phyloP scores from a whole-genome alignment of 2,888 invertebrate genomes.

The Macrophya alboannulata region DNA sequence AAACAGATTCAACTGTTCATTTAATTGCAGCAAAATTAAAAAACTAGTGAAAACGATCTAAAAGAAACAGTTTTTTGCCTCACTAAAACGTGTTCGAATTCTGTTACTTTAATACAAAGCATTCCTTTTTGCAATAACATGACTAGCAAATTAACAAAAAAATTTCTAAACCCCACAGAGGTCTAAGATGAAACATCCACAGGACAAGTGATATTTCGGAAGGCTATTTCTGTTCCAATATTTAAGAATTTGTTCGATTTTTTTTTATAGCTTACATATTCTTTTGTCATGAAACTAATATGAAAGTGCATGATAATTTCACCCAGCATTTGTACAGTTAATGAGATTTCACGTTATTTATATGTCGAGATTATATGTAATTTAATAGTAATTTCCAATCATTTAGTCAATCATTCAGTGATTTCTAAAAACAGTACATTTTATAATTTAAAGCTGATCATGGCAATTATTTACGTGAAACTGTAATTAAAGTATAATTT shows the following conservation, averaged over 20 bases:
- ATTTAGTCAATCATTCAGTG: not conserved
- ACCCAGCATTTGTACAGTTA: slow-evolving; percentile 21
- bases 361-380: not conserved
- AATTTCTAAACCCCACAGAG: slow-evolving; percentile 51
- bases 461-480: not conserved
- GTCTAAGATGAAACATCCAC: slow-evolving; percentile 54
- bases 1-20: not conserved
- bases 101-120: slow-evolving; percentile 16
- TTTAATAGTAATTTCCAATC: not conserved
- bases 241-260: not conserved
- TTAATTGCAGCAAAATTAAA: not conserved
- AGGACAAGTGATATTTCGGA: slow-evolving; percentile 50
- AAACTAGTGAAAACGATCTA: not conserved
- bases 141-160: slow-evolving; percentile 46
- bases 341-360: not conserved
- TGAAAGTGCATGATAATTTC: not conserved
- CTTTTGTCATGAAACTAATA: slow-evolving; percentile 29
- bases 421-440: not conserved
- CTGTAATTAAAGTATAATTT: not conserved
- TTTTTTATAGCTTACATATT: not conserved
- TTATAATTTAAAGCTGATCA: not conserved
- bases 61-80: not conserved
- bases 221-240: slow-evolving; percentile 44
- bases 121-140: not conserved
- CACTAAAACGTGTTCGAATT: not conserved